A percentile compares a stretch with the other conserved stretches of the same genome.
Conservation (phyloP, 1,140 invertebrate species). For the Mycetomoellerius zeteki region DNA sequence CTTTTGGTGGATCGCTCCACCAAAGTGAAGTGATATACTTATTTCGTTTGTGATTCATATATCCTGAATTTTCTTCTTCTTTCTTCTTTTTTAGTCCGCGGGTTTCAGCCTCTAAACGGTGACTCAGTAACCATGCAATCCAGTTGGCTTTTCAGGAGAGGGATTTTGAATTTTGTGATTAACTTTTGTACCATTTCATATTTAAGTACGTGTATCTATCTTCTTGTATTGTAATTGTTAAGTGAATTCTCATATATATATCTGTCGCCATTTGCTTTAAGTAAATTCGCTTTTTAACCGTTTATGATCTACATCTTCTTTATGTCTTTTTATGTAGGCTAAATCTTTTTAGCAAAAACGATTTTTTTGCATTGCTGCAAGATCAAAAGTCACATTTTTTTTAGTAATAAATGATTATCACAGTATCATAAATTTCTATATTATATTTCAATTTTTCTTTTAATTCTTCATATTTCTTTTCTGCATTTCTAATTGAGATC, state of each 20-base stretch:
- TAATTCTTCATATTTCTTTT: not conserved
- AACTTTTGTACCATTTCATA: slow-evolving; percentile 6
- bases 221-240: not conserved
- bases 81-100: too few relatives aligned
- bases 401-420: not conserved
- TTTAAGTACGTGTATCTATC: not conserved
- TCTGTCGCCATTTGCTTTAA: not conserved
- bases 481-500: not conserved
- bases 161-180: not conserved
- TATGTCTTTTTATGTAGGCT: not conserved
- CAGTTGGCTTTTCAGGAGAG: too few relatives aligned
- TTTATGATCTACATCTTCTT: not conserved
- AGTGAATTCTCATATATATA: not conserved
- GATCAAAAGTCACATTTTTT: not conserved
- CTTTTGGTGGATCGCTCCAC: not conserved
- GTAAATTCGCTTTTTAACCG: not conserved
- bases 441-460: not conserved
- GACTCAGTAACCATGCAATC: too few relatives aligned
- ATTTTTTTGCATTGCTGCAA: not conserved
- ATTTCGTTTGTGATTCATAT: slow-evolving; percentile 33
- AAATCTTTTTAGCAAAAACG: not conserved
- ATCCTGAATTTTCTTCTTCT: not conserved
- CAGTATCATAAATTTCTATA: too few relatives aligned
- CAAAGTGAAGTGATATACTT: slow-evolving; percentile 25
- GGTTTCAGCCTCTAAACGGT: too few relatives aligned